A percentile compares a stretch with the other conserved stretches of the same genome.
Conservation (phyloP, 2,888 invertebrate species). For the Melolontha melolontha region DNA sequence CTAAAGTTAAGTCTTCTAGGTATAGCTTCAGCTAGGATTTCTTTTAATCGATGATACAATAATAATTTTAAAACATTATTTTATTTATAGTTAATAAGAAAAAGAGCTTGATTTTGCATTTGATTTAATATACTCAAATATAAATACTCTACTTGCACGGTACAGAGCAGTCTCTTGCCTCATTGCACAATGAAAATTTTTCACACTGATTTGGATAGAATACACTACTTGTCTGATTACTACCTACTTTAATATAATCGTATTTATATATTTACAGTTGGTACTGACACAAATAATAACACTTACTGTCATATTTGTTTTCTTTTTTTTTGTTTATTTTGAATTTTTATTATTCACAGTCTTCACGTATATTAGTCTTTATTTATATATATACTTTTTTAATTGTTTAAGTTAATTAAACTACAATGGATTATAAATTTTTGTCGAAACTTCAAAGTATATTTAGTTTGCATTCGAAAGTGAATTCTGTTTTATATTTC, state of each 20-base stretch:
- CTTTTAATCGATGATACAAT: constrained; percentile 41
- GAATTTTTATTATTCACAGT: constrained; percentile 41
- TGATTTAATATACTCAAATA: constrained; percentile 45
- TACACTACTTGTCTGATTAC: constrained; percentile 39
- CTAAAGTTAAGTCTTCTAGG: constrained; percentile 33
- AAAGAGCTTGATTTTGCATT: constrained; percentile 28
- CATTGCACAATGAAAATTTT: constrained; percentile 49
- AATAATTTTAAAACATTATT: constrained; percentile 32
- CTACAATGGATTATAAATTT: constrained; percentile 35
- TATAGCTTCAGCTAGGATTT: constrained; percentile 28
- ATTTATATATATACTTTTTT: constrained; percentile 33
- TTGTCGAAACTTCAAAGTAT: constrained; percentile 34
- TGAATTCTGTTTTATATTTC: constrained; percentile 5
- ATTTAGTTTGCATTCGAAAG: constrained; percentile 19
- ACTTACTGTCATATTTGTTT: constrained; percentile 41
- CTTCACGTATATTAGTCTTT: constrained; percentile 43
- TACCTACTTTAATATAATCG: constrained; percentile 26
- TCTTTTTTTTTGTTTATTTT: constrained; percentile 33
- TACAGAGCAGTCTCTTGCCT: constrained; percentile 47
- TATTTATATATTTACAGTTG: constrained; percentile 40
- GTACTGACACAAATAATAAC: constrained; percentile 42
- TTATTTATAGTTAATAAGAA: constrained; percentile 32
- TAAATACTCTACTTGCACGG: constrained; percentile 38
- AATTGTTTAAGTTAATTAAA: constrained; percentile 31
- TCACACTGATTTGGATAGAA: constrained; percentile 39